Base-by-base conservation (phyloP, 92 coral and sea anemone genomes). In the Epizoanthus stellaris region DNA sequence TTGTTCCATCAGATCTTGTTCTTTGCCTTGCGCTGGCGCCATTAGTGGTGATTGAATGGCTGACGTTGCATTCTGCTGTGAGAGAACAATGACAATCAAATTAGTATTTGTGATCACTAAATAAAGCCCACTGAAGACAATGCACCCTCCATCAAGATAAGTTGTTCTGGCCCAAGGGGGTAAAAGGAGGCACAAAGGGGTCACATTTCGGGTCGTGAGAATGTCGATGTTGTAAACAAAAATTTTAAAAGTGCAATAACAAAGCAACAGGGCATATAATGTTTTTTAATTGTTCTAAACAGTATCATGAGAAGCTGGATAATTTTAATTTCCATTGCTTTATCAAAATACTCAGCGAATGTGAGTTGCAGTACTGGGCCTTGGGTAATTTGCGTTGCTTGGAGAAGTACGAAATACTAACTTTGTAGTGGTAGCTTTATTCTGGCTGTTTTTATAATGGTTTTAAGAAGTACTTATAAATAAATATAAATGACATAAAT, bases 131-230 rank as follows among this genome's bases (percentile, higher is more conserved):
- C 2, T 43, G 20, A 40, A 53, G 20, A 25, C 42, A 74, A 25
- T 34, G n/a, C 20, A 38, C 56, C 14, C 20, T 9, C n/a, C 45
- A 14, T 68, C 73, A 68, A 39, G 43, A 14, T 68, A 68, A 14
- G 23, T 3, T 38, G 73, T 68, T 68, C 9, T 68, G 6, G 4
- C 73, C 5, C 23, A 66, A 66, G 39, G 39, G 69, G 13, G 21
- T 40, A 4, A 17, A 12, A 38, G 17, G n/a, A 15, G 7, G 49
- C 7, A 40, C 39, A 14, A 38, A 19, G 30, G 16, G 43, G 73
- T 68, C 73, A 68, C 52, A 14, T 17, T 13, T 68, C 49, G 73
- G 6, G 73, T 38, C 73, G 73, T 68, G 73, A 15, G 73, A 68
- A 68, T 9, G 20, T 8, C 39, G 21, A 34, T 14, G 9, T 34